Evolutionary conservation across 2,113 vertebrate genomes (phyloP), one percentile per base, ranked within the genome.

Genomic region (Coryphaenoides rupestris): DNA sequence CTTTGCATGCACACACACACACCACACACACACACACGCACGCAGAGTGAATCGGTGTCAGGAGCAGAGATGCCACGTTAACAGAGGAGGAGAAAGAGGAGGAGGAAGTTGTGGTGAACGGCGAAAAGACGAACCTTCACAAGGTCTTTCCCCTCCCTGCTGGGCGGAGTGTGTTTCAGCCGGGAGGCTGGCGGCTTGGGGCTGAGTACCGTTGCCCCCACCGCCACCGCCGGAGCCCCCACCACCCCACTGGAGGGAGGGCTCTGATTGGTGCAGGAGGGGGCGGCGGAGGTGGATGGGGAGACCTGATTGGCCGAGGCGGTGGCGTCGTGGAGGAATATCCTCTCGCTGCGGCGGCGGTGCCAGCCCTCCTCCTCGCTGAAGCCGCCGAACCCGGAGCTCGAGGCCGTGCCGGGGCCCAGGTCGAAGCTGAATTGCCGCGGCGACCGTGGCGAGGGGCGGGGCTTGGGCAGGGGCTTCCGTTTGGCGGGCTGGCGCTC

Each of bases 321-420:
- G 23, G 92, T 85, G 61, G 95, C 93, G 0, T 98, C 97, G 0
- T 98, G 95, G 22, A 99, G 95, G 81, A 99, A 98, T 65, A 99
- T 98, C 15, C 97, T 91, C 73, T 99, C 97, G 0, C 97, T 99
- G 73, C 97, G 90, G 2, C 97, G 85, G 0, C 97, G 89, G 0
- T 90, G 93, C 95, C 96, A 99, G 50, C 92, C 90, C 62, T 98
- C 96, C 0, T 98, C 97, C 0, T 98, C 96, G 0, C 95, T 98
- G 83, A 89, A 83, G 55, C 78, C 84, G 0, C 78, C 81, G 0
- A 80, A 46, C 24, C 79, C 78, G 3, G 65, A 58, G 55, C 60
- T n/a, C n/a, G n/a, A n/a, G n/a, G n/a, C n/a, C 14, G 60, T 83
- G 69, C 93, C 79, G 0, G 58, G 82, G 69, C 94, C 84, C 0